These are phyloP conservation scores for Daphoenositta chrysoptera DNA, from an alignment of 2,113 vertebrate species.

Conservation along the genomic window DNA sequence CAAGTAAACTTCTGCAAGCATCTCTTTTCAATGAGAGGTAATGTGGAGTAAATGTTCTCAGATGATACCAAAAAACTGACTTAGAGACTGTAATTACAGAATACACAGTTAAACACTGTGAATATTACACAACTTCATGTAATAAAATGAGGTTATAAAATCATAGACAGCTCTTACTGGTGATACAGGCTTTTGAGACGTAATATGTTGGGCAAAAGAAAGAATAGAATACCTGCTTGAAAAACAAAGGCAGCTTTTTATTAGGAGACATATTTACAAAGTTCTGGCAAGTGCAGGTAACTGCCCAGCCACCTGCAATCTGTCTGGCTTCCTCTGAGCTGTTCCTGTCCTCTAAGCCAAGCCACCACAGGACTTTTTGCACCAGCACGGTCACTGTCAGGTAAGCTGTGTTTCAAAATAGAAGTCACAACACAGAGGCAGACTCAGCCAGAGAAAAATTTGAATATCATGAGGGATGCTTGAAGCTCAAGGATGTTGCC, in stretches of 20 bases:
- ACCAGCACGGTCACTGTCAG: neutral
- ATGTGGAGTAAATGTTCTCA: neutral
- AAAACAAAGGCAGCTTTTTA: neutral
- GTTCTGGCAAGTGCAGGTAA: neutral
- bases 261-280: neutral
- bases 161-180: neutral
- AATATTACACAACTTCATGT: neutral
- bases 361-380: neutral
- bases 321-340: neutral
- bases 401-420: neutral
- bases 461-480: neutral
- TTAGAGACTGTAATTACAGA: neutral
- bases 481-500: neutral
- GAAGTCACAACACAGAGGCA: neutral
- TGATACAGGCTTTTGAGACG: neutral
- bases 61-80: neutral
- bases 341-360: neutral
- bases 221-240: neutral
- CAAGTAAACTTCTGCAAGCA: slow-evolving; percentile 2
- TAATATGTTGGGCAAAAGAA: neutral
- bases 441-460: neutral
- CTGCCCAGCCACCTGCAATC: neutral
- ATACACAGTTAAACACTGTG: neutral
- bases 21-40: neutral
- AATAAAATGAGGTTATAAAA: neutral